Conservation (phyloP, 1,140 invertebrate genomes). For the Acyrthosiphon pisum region DNA sequence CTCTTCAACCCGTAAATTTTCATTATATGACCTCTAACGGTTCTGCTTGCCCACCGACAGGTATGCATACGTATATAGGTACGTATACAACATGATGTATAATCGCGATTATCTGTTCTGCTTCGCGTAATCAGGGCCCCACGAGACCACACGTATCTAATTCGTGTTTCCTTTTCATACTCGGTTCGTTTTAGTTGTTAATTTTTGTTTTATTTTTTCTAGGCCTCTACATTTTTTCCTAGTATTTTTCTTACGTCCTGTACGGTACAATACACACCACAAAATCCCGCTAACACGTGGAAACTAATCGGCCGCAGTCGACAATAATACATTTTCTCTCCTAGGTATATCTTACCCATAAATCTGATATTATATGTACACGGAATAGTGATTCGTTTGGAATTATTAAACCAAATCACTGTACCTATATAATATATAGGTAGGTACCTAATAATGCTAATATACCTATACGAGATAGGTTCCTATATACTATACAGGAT, state of each 20-base stretch:
- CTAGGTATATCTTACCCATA: not conserved
- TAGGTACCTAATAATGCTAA: not conserved
- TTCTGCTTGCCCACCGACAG: not conserved
- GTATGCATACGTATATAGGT: not conserved
- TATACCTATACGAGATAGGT: not conserved
- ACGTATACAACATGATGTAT: not conserved
- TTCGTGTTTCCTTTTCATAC: conserved; percentile 52
- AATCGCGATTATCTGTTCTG: conserved; percentile 48
- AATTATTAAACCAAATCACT: not conserved
- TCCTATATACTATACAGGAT: not conserved
- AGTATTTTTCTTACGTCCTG: not conserved
- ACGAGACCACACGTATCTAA: conserved; percentile 21
- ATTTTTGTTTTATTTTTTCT: conserved; percentile 20
- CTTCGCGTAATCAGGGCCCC: conserved; percentile 41
- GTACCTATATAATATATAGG: not conserved
- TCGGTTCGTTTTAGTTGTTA: conserved; percentile 47
- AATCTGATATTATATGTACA: not conserved
- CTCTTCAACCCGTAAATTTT: not conserved
- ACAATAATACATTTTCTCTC: not conserved
- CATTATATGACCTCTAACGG: conserved; percentile 34
- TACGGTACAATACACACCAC: not conserved
- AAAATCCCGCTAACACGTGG: not conserved
- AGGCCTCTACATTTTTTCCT: not conserved
- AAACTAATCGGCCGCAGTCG: not conserved
- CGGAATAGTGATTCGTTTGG: not conserved